Conservation (phyloP, 2,113 vertebrate species). For the Pomatostomus ruficeps region DNA sequence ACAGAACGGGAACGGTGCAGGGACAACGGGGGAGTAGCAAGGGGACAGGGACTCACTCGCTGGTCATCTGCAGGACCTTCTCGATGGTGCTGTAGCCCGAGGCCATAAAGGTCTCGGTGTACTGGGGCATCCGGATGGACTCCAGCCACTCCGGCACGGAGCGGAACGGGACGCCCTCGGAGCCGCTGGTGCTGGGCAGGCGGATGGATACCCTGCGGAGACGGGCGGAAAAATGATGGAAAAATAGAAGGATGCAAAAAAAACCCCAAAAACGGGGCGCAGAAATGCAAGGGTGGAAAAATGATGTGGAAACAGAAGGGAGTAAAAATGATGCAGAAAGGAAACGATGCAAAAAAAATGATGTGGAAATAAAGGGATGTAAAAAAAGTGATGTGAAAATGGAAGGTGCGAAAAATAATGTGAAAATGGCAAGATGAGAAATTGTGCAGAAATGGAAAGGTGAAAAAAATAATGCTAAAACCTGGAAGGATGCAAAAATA, state of each 20-base stretch:
- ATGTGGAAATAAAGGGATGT: too few species aligned
- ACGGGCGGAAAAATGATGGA: accelerated
- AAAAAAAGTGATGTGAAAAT: accelerated
- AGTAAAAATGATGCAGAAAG: accelerated
- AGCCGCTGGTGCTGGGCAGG: slow-evolving; percentile 91
- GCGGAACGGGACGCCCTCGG: slow-evolving; percentile 88
- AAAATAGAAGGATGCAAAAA: not conserved
- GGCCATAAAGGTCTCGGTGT: slow-evolving; percentile 87
- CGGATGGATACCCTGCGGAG: slow-evolving; percentile 87
- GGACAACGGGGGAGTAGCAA: accelerated
- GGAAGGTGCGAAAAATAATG: not conserved
- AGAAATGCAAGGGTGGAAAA: not conserved
- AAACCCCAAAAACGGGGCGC: accelerated
- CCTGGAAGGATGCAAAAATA: not conserved
- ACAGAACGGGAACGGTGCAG: accelerated
- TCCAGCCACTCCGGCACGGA: slow-evolving; percentile 92
- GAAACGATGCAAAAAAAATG: accelerated
- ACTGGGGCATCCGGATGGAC: slow-evolving; percentile 97
- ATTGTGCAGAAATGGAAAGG: not conserved
- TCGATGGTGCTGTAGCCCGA: slow-evolving; percentile 87
- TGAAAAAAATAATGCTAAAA: not conserved
- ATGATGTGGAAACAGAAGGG: accelerated
- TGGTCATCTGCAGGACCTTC: slow-evolving; percentile 93
- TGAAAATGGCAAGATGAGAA: not conserved
- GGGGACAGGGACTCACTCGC: slow-evolving; percentile 79